Percentiles rank a stretch among this genome's conserved stretches.
Evolutionary conservation across 2,113 vertebrate genomes (phyloP).

Genomic region (Macrotus californicus): DNA sequence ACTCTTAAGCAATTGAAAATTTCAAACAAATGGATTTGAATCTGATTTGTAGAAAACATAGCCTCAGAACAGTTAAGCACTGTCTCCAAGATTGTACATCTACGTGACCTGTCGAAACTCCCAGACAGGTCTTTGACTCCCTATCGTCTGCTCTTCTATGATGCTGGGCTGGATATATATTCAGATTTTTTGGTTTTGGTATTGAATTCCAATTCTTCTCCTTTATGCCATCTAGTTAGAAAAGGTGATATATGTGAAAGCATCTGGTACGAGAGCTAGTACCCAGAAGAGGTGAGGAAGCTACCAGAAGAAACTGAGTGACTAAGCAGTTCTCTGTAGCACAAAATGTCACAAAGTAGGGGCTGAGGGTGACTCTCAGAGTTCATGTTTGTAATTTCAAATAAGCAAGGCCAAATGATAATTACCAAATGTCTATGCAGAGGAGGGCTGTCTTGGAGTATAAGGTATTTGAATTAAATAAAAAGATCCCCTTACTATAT

Average conservation of each 20-base stretch:
- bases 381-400: background rate
- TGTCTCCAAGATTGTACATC: background rate
- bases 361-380: rapidly evolving
- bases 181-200: background rate
- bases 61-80: background rate
- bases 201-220: background rate
- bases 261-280: background rate
- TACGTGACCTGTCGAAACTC: background rate
- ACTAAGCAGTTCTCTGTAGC: background rate
- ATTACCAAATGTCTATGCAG: background rate
- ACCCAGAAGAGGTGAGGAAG: background rate
- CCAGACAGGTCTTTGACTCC: background rate
- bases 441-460: background rate
- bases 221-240: background rate
- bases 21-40: background rate
- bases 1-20: background rate
- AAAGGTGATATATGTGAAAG: background rate
- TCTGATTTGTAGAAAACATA: background rate
- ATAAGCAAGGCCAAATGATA: background rate
- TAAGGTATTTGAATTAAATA: background rate
- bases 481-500: background rate
- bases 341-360: background rate
- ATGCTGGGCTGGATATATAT: background rate
- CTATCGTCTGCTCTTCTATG: background rate
- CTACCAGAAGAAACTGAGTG: background rate